Percentiles rank a stretch among this genome's conserved stretches.
Conservation (phyloP, 2,888 invertebrate genomes). For the Apocheima hispidaria region DNA sequence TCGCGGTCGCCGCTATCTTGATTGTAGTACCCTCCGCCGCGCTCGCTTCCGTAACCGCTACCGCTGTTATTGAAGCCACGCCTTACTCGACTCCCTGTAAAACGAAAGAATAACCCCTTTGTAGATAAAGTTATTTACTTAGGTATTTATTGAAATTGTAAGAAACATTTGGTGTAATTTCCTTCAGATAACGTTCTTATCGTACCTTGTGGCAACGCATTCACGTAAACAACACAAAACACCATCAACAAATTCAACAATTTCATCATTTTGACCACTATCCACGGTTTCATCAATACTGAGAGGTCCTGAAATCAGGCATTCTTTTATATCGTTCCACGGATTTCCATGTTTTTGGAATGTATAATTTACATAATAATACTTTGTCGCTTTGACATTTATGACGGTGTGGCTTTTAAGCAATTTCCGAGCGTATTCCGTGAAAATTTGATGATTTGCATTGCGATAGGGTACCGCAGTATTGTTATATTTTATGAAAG, state of each 20-base stretch:
- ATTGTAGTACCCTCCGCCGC: constrained; percentile 39
- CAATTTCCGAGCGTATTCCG: too few species aligned
- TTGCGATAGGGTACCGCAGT: constrained; percentile 15
- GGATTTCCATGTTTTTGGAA: background rate
- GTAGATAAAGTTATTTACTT: too few species aligned
- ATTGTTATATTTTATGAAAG: background rate
- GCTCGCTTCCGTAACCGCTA: constrained; percentile 6
- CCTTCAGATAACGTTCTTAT: background rate
- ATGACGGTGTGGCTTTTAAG: background rate
- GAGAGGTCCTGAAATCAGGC: constrained; percentile 10
- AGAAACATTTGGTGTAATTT: background rate
- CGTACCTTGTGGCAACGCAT: constrained; percentile 46
- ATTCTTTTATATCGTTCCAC: constrained; percentile 21
- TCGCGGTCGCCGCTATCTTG: constrained; percentile 62
- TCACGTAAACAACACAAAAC: constrained; percentile 37
- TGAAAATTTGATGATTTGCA: constrained; percentile 2
- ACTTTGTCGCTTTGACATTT: constrained; percentile 11
- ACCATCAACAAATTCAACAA: constrained; percentile 29
- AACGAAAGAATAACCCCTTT: background rate
- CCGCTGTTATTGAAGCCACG: constrained; percentile 60
- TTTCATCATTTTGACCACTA: constrained; percentile 36
- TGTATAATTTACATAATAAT: background rate
- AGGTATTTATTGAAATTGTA: too few species aligned
- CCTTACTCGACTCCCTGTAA: constrained; percentile 50
- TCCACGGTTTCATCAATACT: constrained; percentile 10